Base-by-base conservation (phyloP, 2,113 vertebrate species). In the Cephalopholis sonnerati region DNA sequence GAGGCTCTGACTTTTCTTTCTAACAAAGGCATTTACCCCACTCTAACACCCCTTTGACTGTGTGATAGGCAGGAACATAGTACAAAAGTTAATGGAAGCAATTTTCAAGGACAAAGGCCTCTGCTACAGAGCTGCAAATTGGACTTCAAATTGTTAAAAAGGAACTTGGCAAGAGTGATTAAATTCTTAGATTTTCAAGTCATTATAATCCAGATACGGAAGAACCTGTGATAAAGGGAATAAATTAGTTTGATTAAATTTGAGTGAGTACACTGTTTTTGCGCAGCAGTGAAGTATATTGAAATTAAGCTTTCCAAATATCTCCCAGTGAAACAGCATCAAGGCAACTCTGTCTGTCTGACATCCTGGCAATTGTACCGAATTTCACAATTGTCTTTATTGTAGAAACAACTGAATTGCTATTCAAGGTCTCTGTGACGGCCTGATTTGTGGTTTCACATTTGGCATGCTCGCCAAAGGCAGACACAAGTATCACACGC, bases 91-190 rank as follows among this genome's bases (percentile, higher is more conserved):
- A 90, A 91, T 91, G 68, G 84, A 89, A 87, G 89, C 89, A 87
- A 90, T 94, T 94, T 92, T 90, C 82, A 75, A 87, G 88, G 91
- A 91, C 91, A 93, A 91, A 75, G 80, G 78, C 75, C 57, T 81
- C 78, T 75, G 70, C 85, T 69, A 61, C 87, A 67, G 77, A 92
- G 84, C 73, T 78, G 74, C 78, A 91, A 91, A 87, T 89, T 90
- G 84, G 84, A 93, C 88, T 76, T 82, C 72, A 80, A 80, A 87
- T 77, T 90, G 90, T 77, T 82, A 44, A 88, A 89, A 68, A 72
- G 77, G 82, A 61, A 87, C 82, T 88, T 83, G 72, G 75, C 16
- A 50, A 74, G 82, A 87, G 66, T 86, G 86, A 91, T 87, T 87
- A 79, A 84, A 93, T 87, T 84, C 79, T 88, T 73, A 78, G 73